Base-by-base conservation (phyloP, 1,140 invertebrate genomes). In the Cydia amplana region DNA sequence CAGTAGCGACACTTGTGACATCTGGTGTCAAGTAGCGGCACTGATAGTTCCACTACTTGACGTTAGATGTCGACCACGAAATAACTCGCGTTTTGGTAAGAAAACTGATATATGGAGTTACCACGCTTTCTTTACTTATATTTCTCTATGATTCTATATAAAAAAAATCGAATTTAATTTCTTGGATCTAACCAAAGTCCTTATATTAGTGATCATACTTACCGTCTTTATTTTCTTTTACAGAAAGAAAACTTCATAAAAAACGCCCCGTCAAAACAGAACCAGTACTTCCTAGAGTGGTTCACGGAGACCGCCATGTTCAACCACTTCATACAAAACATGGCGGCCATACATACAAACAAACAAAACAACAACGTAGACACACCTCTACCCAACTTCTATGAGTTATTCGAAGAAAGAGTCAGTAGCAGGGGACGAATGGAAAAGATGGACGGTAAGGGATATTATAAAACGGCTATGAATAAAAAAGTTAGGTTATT, bases 231-330 rank as follows among this genome's bases (percentile, higher is more conserved):
- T 49, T 74, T 79, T 18, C 72, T 60, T 75, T 93, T 94, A 73
- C 92, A 96, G 94, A 94, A 94, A 88, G 95, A 95, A 75, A 77
- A 83, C n/a, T 96, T 95, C 87, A 92, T 95, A 4, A 94, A 94
- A 77, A 92, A 89, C 87, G 83, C 92, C 74, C 91, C 94, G 6
- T 94, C 95, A 0, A 95, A 95, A 85, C 94, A 95, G 70, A 94
- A 95, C 23, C 94, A 94, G 77, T 94, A 95, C 74, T 97, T 97
- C 86, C 92, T 97, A 9, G 95, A 97, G 79, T 97, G 96, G 96
- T 97, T 97, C 89, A 95, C 95, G 0, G 96, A 97, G 87, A 97
- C 96, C 9, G 95, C 96, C 16, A 97, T 97, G 96, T 97, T 97
- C 80, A 89, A 86, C 65, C 91, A 92, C 25, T 93, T 93, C 82